These are phyloP conservation scores for Coelinius sp. DNA, from an alignment of 2,888 invertebrate genomes.

Conservation along the genomic window DNA sequence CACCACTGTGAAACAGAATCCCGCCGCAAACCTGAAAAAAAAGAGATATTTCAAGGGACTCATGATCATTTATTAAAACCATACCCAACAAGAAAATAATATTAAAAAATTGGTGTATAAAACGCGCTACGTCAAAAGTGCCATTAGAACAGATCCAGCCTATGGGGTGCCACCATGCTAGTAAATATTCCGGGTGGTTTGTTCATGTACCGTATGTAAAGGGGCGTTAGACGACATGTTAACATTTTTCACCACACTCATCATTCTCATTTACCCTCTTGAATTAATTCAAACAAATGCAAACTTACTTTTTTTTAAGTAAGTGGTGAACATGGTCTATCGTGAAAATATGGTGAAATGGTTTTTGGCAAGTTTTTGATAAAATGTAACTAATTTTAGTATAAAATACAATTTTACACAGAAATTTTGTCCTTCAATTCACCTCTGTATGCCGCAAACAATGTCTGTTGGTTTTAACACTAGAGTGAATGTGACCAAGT, in stretches of 20 bases:
- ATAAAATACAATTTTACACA: background rate
- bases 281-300: background rate
- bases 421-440: conserved; percentile 49
- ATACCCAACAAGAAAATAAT: background rate
- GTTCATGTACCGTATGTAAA: conserved; percentile 25
- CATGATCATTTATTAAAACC: background rate
- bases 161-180: conserved; percentile 21
- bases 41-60: background rate
- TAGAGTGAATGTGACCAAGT: conserved; percentile 92
- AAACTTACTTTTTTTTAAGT: background rate
- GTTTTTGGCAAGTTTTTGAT: background rate
- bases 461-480: conserved; percentile 89
- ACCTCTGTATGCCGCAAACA: conserved; percentile 92
- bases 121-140: no score
- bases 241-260: conserved; percentile 2
- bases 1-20: conserved; percentile 96
- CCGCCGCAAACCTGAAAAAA: conserved; percentile 82
- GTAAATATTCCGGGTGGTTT: conserved; percentile 19
- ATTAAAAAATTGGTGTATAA: background rate
- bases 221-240: conserved; percentile 6
- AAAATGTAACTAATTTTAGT: background rate
- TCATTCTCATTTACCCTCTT: background rate
- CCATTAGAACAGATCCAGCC: background rate
- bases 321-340: background rate
- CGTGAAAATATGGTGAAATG: background rate